A percentile compares a stretch with the other conserved stretches of the same genome.
Conservation (phyloP, 2,888 invertebrate species). For the Alcis repandata region DNA sequence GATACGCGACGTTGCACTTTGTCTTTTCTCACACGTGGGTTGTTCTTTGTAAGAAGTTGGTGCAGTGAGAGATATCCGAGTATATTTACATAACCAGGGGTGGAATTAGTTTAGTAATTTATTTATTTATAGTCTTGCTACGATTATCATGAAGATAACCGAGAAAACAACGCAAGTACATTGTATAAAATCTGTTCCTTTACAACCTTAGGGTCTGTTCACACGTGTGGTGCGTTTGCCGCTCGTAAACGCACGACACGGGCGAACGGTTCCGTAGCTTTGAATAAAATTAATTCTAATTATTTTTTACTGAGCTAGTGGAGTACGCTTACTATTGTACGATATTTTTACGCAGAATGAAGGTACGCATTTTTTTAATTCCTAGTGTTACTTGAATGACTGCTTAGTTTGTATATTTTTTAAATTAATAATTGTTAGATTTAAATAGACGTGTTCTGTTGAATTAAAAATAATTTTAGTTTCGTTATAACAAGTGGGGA, state of each 20-base stretch:
- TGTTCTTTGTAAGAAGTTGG: not conserved
- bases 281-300: conserved; percentile 62
- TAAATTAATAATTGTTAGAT: conserved; percentile 71
- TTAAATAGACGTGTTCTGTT: conserved; percentile 71
- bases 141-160: conserved; percentile 41
- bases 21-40: conserved; percentile 19
- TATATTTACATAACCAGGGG: conserved; percentile 43
- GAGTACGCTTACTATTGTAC: conserved; percentile 84
- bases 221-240: conserved; percentile 2
- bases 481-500: conserved; percentile 51
- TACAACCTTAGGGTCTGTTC: conserved; percentile 8
- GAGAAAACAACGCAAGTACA: conserved; percentile 51
- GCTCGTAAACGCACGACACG: conserved; percentile 1
- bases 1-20: not conserved
- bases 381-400: conserved; percentile 83
- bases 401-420: conserved; percentile 84
- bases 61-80: conserved; percentile 19
- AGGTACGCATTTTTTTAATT: conserved; percentile 69
- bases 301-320: conserved; percentile 75
- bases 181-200: conserved; percentile 75
- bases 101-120: conserved; percentile 61
- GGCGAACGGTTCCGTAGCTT: conserved; percentile 34
- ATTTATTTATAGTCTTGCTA: conserved; percentile 59
- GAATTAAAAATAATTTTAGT: conserved; percentile 59
- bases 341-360: conserved; percentile 70